phyloP scores from a whole-genome alignment of 2,888 invertebrate species.

The Acrobasis repandana region DNA sequence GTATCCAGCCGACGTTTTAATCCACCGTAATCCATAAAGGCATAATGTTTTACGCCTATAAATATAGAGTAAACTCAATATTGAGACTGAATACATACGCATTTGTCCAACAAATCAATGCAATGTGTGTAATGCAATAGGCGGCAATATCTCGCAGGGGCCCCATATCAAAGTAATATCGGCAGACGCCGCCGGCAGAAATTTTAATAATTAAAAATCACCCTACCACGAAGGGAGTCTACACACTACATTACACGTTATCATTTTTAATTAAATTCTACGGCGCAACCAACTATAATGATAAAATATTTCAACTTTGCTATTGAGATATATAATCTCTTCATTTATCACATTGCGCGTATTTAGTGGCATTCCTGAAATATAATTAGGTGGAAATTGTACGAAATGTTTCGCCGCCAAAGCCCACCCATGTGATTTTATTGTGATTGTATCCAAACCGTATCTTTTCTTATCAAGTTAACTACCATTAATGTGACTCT shows the following conservation, averaged over 20 bases:
- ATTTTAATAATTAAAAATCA: conserved; percentile 82
- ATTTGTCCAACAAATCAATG: conserved; percentile 35
- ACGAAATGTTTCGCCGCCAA: conserved; percentile 13
- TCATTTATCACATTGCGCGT: conserved; percentile 20
- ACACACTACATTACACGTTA: conserved; percentile 71
- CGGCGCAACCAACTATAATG: conserved; percentile 50
- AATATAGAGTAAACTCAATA: conserved; percentile 23
- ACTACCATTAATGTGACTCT: conserved; percentile 7
- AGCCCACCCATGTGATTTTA: conserved; percentile 21
- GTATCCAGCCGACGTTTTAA: too few relatives aligned
- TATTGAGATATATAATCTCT: conserved; percentile 30
- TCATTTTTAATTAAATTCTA: conserved; percentile 75
- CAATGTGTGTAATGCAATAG: conserved; percentile 45
- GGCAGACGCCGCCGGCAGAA: conserved; percentile 69
- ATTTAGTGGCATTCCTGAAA: conserved; percentile 19
- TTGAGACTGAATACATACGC: conserved; percentile 15
- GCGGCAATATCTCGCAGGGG: conserved; percentile 44
- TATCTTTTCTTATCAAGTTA: conserved; percentile 11
- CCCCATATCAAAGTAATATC: conserved; percentile 71
- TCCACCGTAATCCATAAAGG: too few relatives aligned
- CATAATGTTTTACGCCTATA: too few relatives aligned
- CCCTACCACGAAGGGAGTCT: conserved; percentile 63
- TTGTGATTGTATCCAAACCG: background rate
- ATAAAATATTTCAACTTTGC: conserved; percentile 44
- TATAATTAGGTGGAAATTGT: conserved; percentile 24